Percentiles rank a stretch among this genome's conserved stretches.
Evolutionary conservation across 1,140 invertebrate genomes (phyloP).

Genomic region (Gonioctena quinquepunctata): DNA sequence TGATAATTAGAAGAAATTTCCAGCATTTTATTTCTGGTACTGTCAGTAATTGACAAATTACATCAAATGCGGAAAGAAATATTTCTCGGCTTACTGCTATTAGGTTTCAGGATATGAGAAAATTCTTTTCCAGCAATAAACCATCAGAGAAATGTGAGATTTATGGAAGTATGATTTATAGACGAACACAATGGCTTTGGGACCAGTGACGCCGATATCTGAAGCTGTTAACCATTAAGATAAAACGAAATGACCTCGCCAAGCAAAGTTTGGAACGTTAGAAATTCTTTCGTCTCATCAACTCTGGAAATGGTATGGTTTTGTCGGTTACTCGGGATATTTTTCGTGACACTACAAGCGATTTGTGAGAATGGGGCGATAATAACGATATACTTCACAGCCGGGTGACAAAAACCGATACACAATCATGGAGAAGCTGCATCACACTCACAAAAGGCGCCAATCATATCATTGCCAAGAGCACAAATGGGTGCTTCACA

Average conservation of each 20-base stretch:
- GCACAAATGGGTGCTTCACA: no score
- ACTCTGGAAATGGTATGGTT: slow-evolving; percentile 3
- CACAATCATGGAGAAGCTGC: background rate
- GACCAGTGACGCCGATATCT: slow-evolving; percentile 10
- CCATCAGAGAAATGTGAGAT: slow-evolving; percentile 35
- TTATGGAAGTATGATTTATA: slow-evolving; percentile 40
- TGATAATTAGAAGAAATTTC: slow-evolving; percentile 4
- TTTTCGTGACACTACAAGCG: background rate
- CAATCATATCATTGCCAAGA: no score
- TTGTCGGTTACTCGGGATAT: background rate
- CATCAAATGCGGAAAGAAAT: slow-evolving; percentile 33
- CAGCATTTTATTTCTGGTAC: slow-evolving; percentile 13
- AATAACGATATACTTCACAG: background rate
- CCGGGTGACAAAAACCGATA: background rate
- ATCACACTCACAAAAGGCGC: no score
- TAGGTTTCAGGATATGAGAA: slow-evolving; percentile 31
- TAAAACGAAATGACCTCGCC: slow-evolving; percentile 18
- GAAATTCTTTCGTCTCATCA: slow-evolving; percentile 4
- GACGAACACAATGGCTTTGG: background rate
- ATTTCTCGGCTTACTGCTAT: slow-evolving; percentile 27
- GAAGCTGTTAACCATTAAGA: slow-evolving; percentile 22
- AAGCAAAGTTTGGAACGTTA: slow-evolving; percentile 4
- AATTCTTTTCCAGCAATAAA: slow-evolving; percentile 36
- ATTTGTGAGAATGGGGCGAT: background rate
- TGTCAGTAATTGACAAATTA: slow-evolving; percentile 33